phyloP scores from a whole-genome alignment of 2,888 invertebrate genomes.

The Diaprepes abbreviatus region DNA sequence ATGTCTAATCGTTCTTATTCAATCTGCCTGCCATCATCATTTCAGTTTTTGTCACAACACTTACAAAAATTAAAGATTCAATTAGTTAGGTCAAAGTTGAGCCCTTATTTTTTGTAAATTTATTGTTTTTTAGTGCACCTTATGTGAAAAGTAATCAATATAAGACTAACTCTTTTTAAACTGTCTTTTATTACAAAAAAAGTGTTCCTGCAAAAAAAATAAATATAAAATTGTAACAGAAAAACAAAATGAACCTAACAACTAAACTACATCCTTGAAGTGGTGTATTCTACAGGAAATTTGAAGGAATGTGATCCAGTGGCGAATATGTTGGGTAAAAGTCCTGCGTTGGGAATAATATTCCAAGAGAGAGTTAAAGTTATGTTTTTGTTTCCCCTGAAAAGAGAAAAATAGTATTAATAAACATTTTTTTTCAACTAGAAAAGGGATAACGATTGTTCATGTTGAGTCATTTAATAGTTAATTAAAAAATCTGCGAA shows the following conservation, averaged over 20 bases:
- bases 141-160: constrained; percentile 17
- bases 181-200: constrained; percentile 31
- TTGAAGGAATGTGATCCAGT: constrained; percentile 88
- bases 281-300: constrained; percentile 92
- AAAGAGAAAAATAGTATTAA: too few species aligned
- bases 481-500: too few species aligned
- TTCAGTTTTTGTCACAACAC: too few species aligned
- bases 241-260: constrained; percentile 9
- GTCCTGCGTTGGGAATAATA: constrained; percentile 97
- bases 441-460: too few species aligned
- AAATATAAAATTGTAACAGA: constrained; percentile 5
- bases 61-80: too few species aligned
- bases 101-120: neutral
- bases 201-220: constrained; percentile 3
- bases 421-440: too few species aligned
- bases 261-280: constrained; percentile 70
- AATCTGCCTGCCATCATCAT: too few species aligned
- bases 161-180: constrained; percentile 34
- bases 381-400: constrained; percentile 92
- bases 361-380: constrained; percentile 97
- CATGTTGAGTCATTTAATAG: too few species aligned
- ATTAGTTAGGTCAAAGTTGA: neutral
- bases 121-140: neutral
- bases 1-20: too few species aligned
- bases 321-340: constrained; percentile 89